Evolutionary conservation across 1,140 invertebrate species (phyloP), one percentile per base, ranked within the genome.

Genomic region (Zophobas atratus): DNA sequence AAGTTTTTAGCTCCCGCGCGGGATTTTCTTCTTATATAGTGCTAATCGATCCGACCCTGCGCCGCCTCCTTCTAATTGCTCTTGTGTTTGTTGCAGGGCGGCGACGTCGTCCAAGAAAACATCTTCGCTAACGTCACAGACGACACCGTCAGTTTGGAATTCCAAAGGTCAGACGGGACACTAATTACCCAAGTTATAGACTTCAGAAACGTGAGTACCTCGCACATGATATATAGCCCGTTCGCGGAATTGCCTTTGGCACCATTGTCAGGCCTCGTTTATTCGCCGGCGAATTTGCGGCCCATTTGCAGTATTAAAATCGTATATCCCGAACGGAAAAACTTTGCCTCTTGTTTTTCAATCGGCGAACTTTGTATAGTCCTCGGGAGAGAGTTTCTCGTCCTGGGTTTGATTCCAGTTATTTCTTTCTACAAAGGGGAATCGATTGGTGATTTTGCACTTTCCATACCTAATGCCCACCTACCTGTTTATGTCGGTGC

Each of bases 121-220:
- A 97, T 98, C 85, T 92, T 92, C 77, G 94, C 96, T 8, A 98
- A 98, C 88, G 93, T 96, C 56, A 94, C 92, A 48, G 95, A 97
- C 80, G 96, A 99, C 87, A 93, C 94, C 35, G 94, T 98, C 56
- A 94, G 91, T 5, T 87, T 98, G 73, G 95, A 98, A 85, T 97
- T 97, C 84, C 92, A 96, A 86, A 91, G 95, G 77, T 93, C 94
- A 1, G 97, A 99, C 86, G 97, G 96, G 57, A 96, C 96, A 5
- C 89, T 96, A 79, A 92, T 98, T 38, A 97, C 95, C 4, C 96
- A 98, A 86, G 91, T 98, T 41, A 94, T 98, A 75, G 97, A 99
- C 86, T 98, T 98, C 86, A 94, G 93, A 90, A 96, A 96, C 89
- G 96, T 97, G 90, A 93, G 92, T 91, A 77, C 38, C 2, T 33